Evolutionary conservation across 2,797 vertebrate genomes (phyloP).

Genomic region (Parotocinclus haroldoi): DNA sequence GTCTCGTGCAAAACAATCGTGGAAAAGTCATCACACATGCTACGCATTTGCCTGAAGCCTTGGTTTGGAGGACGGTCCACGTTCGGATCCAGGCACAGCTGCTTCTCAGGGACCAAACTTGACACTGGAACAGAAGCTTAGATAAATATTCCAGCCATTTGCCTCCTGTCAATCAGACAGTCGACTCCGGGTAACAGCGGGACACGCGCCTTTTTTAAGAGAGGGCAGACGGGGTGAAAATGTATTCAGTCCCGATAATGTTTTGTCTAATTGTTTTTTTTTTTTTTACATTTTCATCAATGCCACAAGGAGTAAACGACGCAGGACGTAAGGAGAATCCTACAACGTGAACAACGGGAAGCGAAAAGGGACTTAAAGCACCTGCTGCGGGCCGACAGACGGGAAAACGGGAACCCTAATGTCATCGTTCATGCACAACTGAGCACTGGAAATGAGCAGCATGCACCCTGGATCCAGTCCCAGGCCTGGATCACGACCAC

Average conservation of each 20-base stretch:
- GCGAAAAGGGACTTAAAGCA: constrained; percentile 4
- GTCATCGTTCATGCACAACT: constrained; percentile 50
- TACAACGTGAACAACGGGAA: constrained; percentile 12
- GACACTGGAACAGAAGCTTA: constrained; percentile 35
- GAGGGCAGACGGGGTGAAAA: neutral
- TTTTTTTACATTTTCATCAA: neutral
- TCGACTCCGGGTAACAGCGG: constrained; percentile 16
- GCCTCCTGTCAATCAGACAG: constrained; percentile 36
- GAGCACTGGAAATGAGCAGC: constrained; percentile 45
- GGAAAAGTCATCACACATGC: constrained; percentile 16
- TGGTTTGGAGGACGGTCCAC: constrained; percentile 16
- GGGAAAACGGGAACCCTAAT: constrained; percentile 48
- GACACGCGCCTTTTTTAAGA: constrained; percentile 8
- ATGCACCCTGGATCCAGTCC: constrained; percentile 10
- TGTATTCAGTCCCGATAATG: neutral
- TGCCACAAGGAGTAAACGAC: neutral
- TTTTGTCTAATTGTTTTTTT: no score
- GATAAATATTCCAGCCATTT: constrained; percentile 41
- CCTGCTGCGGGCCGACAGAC: constrained; percentile 28
- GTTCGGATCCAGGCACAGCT: constrained; percentile 28
- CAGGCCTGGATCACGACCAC: no score
- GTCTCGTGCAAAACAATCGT: neutral
- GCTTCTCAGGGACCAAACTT: constrained; percentile 35
- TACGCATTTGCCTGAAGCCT: constrained; percentile 22
- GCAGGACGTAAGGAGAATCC: neutral